These are phyloP conservation scores for Xiphias gladius DNA, from an alignment of 2,113 vertebrate genomes.

Conservation along the genomic window DNA sequence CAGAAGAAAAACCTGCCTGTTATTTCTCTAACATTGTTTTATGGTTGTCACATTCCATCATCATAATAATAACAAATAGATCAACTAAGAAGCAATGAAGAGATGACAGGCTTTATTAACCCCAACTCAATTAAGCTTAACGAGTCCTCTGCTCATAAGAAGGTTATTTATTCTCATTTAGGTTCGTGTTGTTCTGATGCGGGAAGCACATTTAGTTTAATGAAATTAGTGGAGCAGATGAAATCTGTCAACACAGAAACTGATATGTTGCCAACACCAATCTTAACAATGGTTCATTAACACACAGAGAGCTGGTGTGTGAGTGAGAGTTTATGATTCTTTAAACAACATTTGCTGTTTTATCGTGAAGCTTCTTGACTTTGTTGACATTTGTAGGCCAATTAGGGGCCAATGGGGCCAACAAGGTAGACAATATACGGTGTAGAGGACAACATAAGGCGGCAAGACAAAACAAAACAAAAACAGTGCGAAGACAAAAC, in stretches of 20 bases:
- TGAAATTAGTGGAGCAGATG: slow-evolving; percentile 74
- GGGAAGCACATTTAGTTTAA: slow-evolving; percentile 77
- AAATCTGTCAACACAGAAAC: slow-evolving; percentile 63
- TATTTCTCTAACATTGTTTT: slow-evolving; percentile 41
- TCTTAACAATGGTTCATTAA: slow-evolving; percentile 41
- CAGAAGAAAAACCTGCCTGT: slow-evolving; percentile 34
- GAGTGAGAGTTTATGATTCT: slow-evolving; percentile 2
- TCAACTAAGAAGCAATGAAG: slow-evolving; percentile 70
- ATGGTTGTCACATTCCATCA: slow-evolving; percentile 76
- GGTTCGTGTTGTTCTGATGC: slow-evolving; percentile 43
- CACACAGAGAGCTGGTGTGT: background rate
- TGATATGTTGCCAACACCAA: slow-evolving; percentile 54
- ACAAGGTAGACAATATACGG: background rate
- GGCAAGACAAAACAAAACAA: background rate
- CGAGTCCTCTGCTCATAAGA: slow-evolving; percentile 72
- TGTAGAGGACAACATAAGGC: background rate
- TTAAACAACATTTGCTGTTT: background rate
- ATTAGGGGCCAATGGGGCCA: too few species aligned
- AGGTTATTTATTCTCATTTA: slow-evolving; percentile 73
- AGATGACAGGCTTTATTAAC: slow-evolving; percentile 79
- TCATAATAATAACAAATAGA: slow-evolving; percentile 77
- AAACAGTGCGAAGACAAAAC: background rate
- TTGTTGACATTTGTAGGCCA: background rate
- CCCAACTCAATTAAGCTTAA: slow-evolving; percentile 82
- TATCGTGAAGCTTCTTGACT: background rate